phyloP scores from a whole-genome alignment of 2,113 vertebrate genomes.

The Ammodramus savannarum region DNA sequence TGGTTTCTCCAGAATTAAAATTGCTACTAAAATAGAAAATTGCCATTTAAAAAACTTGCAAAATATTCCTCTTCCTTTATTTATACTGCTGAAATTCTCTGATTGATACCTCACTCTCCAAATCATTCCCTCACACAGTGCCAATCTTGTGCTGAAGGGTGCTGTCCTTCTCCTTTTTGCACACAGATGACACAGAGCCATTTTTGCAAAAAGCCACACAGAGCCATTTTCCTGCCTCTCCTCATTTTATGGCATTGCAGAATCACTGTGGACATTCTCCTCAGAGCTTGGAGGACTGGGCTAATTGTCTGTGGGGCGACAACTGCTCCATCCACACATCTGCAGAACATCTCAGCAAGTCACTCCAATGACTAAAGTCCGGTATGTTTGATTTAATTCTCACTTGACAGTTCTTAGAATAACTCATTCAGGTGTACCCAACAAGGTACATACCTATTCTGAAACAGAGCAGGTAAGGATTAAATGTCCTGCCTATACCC shows the following conservation, averaged over 20 bases:
- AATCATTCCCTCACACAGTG: not conserved
- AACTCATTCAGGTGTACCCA: not conserved
- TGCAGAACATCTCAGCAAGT: constrained; percentile 28
- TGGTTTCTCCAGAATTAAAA: not conserved
- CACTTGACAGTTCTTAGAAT: not conserved
- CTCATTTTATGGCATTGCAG: not conserved
- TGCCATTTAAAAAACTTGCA: not conserved
- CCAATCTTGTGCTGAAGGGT: not conserved
- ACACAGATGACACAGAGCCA: not conserved
- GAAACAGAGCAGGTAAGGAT: not conserved
- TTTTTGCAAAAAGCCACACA: not conserved
- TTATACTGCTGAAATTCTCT: not conserved
- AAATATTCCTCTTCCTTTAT: not conserved
- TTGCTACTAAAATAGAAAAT: not conserved
- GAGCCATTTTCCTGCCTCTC: not conserved
- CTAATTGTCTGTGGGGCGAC: not conserved
- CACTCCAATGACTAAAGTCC: not conserved
- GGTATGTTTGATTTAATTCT: constrained; percentile 20
- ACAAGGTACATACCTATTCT: too few relatives aligned
- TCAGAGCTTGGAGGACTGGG: not conserved
- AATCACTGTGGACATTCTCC: not conserved
- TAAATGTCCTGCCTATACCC: not conserved
- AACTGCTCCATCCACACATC: not conserved
- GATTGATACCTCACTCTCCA: not conserved
- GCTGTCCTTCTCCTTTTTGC: not conserved